These are phyloP conservation scores for Micronycteris hirsuta DNA, from an alignment of 2,113 vertebrate species.

Conservation along the genomic window DNA sequence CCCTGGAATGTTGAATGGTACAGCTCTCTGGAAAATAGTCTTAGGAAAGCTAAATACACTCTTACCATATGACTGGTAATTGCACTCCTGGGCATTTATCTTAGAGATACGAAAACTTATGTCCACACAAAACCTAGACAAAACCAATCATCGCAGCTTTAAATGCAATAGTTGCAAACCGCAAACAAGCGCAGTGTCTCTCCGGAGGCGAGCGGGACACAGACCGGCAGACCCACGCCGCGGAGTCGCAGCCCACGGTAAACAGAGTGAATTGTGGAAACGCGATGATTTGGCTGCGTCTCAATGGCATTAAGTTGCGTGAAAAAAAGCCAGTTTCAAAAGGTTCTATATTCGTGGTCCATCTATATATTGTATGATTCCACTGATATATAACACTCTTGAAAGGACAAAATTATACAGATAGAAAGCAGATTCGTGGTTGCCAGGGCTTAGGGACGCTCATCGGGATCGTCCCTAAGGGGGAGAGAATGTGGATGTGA, in stretches of 20 bases:
- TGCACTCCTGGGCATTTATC: neutral
- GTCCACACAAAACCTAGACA: neutral
- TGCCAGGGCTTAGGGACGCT: no score
- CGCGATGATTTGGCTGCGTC: no score
- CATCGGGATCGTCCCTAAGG: no score
- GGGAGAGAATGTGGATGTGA: neutral
- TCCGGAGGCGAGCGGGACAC: neutral
- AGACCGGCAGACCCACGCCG: accelerated
- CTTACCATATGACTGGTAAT: neutral
- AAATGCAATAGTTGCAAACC: neutral
- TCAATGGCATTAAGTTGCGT: neutral
- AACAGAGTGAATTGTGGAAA: no score
- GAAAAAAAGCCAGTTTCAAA: neutral
- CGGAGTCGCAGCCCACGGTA: accelerated
- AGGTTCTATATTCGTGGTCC: neutral
- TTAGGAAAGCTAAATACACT: neutral
- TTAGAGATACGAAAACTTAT: neutral
- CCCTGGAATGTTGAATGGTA: neutral
- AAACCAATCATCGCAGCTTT: neutral
- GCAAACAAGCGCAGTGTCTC: neutral
- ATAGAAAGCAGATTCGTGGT: neutral
- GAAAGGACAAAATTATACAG: neutral
- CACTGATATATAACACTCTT: neutral
- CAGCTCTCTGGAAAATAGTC: neutral
- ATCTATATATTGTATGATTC: neutral